Evolutionary conservation across 2,797 vertebrate species (phyloP).

Genomic region (Lutjanus campechanus): DNA sequence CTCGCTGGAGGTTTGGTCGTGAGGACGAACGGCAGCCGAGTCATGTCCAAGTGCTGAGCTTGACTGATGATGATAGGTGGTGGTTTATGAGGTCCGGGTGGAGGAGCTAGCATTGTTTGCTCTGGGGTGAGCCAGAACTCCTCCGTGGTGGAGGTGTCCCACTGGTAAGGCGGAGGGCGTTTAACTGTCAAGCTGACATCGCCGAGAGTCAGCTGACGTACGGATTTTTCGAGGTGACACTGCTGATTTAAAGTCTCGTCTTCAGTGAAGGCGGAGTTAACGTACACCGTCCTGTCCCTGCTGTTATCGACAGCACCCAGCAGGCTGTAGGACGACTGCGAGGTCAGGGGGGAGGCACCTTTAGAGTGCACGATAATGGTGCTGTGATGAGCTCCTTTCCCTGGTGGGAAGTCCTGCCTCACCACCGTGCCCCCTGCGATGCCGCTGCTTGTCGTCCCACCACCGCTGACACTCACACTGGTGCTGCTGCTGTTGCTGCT

Average conservation of each 20-base stretch:
- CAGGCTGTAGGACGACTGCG: slow-evolving; percentile 96
- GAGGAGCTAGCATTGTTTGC: slow-evolving; percentile 88
- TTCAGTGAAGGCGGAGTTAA: slow-evolving; percentile 98
- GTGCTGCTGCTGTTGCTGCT: slow-evolving; percentile 88
- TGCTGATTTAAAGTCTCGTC: slow-evolving; percentile 94
- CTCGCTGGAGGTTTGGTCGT: slow-evolving; percentile 93
- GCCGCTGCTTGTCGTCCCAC: slow-evolving; percentile 82
- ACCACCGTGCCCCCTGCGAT: slow-evolving; percentile 87
- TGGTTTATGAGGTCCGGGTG: slow-evolving; percentile 90
- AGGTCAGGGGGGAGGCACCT: slow-evolving; percentile 90
- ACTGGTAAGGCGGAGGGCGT: slow-evolving; percentile 96
- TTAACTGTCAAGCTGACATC: slow-evolving; percentile 87
- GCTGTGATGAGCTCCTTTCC: slow-evolving; percentile 89
- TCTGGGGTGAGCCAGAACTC: slow-evolving; percentile 98
- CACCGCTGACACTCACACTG: slow-evolving; percentile 81
- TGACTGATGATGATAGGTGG: slow-evolving; percentile 91
- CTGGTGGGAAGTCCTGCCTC: slow-evolving; percentile 89
- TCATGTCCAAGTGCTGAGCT: slow-evolving; percentile 93
- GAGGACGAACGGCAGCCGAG: slow-evolving; percentile 92
- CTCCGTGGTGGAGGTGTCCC: slow-evolving; percentile 93
- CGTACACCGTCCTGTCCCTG: slow-evolving; percentile 95
- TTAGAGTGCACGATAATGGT: slow-evolving; percentile 94
- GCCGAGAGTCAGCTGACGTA: slow-evolving; percentile 83
- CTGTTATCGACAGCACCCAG: slow-evolving; percentile 88
- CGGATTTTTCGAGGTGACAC: slow-evolving; percentile 87